Conservation (phyloP, 2,888 invertebrate genomes). For the Tetragonula carbonaria region DNA sequence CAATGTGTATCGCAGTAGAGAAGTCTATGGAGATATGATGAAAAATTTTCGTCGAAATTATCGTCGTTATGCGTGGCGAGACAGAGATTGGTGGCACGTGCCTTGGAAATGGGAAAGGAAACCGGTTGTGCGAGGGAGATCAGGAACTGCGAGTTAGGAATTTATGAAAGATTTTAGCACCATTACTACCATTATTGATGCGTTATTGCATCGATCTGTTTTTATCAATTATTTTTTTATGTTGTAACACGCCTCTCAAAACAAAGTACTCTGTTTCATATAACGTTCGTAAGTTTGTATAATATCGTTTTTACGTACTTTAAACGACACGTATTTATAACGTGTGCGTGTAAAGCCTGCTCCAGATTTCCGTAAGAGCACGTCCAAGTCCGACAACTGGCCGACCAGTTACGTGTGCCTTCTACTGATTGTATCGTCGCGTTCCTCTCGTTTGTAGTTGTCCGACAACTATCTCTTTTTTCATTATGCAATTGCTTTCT, state of each 20-base stretch:
- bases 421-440: slow-evolving; percentile 62
- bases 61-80: slow-evolving; percentile 60
- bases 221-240: background rate
- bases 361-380: slow-evolving; percentile 70
- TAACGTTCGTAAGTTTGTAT: background rate
- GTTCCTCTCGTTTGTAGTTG: slow-evolving; percentile 69
- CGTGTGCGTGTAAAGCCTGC: slow-evolving; percentile 51
- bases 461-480: slow-evolving; percentile 80
- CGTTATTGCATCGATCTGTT: background rate
- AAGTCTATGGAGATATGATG: slow-evolving; percentile 11
- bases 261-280: background rate
- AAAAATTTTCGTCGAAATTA: slow-evolving; percentile 63
- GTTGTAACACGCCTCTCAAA: background rate
- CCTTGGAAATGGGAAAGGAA: slow-evolving; percentile 50
- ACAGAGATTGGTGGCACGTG: slow-evolving; percentile 65
- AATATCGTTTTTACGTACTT: background rate
- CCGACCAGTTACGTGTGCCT: slow-evolving; percentile 62
- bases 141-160: slow-evolving; percentile 44
- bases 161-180: slow-evolving; percentile 37
- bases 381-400: slow-evolving; percentile 43
- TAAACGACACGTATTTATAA: background rate
- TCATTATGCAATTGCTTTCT: slow-evolving; percentile 78
- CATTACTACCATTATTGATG: background rate
- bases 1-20: slow-evolving; percentile 4
- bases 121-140: slow-evolving; percentile 59